A percentile compares a stretch with the other conserved stretches of the same genome.
Evolutionary conservation across 2,797 vertebrate genomes (phyloP).

Genomic region (Phaenicophaeus curvirostris): DNA sequence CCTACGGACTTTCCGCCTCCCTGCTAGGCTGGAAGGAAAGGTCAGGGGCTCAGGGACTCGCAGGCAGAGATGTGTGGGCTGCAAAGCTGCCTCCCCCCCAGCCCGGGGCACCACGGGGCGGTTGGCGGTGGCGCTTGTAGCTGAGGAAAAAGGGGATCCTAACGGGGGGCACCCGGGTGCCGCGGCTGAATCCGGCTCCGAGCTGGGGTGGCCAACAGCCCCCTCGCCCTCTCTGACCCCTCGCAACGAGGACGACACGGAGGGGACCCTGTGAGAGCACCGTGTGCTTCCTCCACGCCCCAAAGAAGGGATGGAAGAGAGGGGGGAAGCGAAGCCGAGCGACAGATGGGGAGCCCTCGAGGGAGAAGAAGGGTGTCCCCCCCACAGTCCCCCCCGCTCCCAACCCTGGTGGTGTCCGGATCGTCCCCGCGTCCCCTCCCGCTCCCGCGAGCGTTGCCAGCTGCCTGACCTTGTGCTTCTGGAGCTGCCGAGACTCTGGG

Average conservation of each 20-base stretch:
- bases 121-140: background rate
- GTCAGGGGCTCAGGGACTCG: slow-evolving; percentile 47
- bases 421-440: background rate
- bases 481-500: slow-evolving; percentile 68
- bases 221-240: background rate
- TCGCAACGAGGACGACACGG: background rate
- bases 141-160: background rate
- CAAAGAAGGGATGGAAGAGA: background rate
- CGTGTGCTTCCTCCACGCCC: background rate
- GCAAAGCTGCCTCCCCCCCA: slow-evolving; percentile 1
- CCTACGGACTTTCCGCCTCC: slow-evolving; percentile 67
- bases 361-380: background rate
- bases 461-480: slow-evolving; percentile 78
- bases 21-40: slow-evolving; percentile 32
- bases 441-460: slow-evolving; percentile 10
- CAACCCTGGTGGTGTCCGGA: background rate
- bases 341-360: background rate
- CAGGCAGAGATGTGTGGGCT: background rate
- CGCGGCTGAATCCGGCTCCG: background rate
- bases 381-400: background rate
- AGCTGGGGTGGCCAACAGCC: background rate
- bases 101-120: background rate
- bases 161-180: background rate
- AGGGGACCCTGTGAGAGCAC: background rate
- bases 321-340: background rate